These are phyloP conservation scores for Netelia melanura DNA, from an alignment of 2,888 invertebrate species.

Conservation along the genomic window DNA sequence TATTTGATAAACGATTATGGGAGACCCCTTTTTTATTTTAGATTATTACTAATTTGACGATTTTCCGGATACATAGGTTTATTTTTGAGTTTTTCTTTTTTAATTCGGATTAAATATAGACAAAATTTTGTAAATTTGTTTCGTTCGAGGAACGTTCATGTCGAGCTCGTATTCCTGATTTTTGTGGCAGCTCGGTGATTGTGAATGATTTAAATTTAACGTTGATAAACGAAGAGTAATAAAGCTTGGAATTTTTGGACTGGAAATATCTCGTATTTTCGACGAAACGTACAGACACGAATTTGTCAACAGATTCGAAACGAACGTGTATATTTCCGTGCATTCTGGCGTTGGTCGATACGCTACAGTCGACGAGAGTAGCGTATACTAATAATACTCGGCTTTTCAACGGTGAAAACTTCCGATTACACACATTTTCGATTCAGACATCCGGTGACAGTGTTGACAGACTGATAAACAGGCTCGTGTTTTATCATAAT, in stretches of 20 bases:
- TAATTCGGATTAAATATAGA: too few relatives aligned
- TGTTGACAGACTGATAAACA: background rate
- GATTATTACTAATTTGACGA: too few relatives aligned
- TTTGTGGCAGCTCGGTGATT: background rate
- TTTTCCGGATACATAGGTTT: too few relatives aligned
- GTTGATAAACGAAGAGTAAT: background rate
- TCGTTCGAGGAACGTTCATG: background rate
- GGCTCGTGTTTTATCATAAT: conserved; percentile 32
- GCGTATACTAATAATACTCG: background rate
- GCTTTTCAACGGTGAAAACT: background rate
- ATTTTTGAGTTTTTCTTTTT: too few relatives aligned
- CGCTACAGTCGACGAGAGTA: background rate
- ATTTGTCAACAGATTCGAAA: too few relatives aligned
- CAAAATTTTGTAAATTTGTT: background rate
- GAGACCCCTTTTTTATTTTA: too few relatives aligned
- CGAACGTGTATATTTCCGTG: background rate
- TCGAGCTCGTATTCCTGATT: background rate
- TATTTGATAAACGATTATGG: too few relatives aligned
- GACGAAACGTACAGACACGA: too few relatives aligned
- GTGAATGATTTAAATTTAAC: background rate
- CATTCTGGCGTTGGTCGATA: too few relatives aligned
- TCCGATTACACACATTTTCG: background rate
- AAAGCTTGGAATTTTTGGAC: too few relatives aligned
- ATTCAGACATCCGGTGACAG: background rate
- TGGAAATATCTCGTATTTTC: too few relatives aligned